Percentiles rank a stretch among this genome's conserved stretches.
phyloP scores from a whole-genome alignment of 2,888 invertebrate genomes.

The Trisateles emortualis region DNA sequence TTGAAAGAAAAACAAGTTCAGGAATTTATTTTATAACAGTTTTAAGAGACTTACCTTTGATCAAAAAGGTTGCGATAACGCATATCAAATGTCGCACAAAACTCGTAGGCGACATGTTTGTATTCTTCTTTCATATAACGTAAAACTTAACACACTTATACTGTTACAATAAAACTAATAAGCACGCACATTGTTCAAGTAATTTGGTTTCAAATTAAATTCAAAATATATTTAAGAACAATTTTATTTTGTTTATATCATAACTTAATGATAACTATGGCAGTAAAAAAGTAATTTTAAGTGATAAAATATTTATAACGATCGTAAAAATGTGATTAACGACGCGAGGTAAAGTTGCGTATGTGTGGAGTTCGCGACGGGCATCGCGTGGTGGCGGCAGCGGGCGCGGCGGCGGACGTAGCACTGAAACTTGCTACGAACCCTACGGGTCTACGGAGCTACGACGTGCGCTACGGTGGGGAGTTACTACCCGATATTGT shows the following conservation, averaged over 20 bases:
- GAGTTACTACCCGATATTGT: slow-evolving; percentile 19
- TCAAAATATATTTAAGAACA: background rate
- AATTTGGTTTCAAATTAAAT: background rate
- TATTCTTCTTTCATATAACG: slow-evolving; percentile 32
- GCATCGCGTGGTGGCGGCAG: slow-evolving; percentile 62
- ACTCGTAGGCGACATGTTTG: slow-evolving; percentile 54
- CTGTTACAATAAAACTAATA: slow-evolving; percentile 16
- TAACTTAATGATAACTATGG: slow-evolving; percentile 5
- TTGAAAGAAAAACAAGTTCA: background rate
- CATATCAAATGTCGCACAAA: slow-evolving; percentile 63
- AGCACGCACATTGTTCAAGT: slow-evolving; percentile 1
- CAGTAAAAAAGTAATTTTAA: slow-evolving; percentile 10
- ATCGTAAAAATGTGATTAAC: slow-evolving; percentile 73
- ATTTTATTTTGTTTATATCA: slow-evolving; percentile 2
- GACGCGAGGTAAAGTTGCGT: slow-evolving; percentile 67
- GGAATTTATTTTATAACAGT: background rate
- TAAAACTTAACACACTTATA: slow-evolving; percentile 40
- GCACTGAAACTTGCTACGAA: slow-evolving; percentile 66
- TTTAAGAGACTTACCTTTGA: slow-evolving; percentile 70
- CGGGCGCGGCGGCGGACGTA: slow-evolving; percentile 68
- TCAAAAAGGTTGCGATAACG: slow-evolving; percentile 64
- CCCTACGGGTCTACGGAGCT: slow-evolving; percentile 53
- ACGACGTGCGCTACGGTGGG: slow-evolving; percentile 50
- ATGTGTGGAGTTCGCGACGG: slow-evolving; percentile 44
- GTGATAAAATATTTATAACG: slow-evolving; percentile 62